Evolutionary conservation across 2,113 vertebrate genomes (phyloP).

Genomic region (Melanerpes aurifrons): DNA sequence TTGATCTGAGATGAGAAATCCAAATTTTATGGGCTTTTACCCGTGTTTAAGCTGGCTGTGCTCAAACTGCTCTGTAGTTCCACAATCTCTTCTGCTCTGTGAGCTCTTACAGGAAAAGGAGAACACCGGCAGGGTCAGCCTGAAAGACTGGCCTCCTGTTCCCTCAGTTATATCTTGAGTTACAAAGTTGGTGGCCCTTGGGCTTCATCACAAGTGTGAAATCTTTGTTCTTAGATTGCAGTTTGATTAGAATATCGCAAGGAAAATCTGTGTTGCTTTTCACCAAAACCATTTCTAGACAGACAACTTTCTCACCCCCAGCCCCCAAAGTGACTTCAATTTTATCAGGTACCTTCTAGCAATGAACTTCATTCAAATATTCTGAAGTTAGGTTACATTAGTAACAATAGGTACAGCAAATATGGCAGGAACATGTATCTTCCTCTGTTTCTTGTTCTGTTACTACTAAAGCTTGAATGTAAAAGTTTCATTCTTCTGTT

Average conservation of each 20-base stretch:
- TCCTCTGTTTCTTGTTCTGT: neutral
- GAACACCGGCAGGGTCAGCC: neutral
- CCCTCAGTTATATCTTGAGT: neutral
- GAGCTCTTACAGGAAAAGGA: neutral
- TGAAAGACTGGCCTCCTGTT: neutral
- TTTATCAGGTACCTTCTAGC: neutral
- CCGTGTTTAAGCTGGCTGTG: neutral
- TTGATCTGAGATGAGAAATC: slow-evolving; percentile 24
- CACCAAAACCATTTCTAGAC: neutral
- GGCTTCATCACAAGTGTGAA: neutral
- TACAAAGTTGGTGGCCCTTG: neutral
- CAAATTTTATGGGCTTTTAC: neutral
- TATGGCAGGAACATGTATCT: neutral
- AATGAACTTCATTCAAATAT: neutral
- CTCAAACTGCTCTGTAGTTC: neutral
- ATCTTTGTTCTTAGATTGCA: neutral
- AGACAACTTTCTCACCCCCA: neutral
- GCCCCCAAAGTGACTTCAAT: neutral
- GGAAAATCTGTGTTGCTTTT: neutral
- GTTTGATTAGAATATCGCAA: neutral
- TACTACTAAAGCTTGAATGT: neutral
- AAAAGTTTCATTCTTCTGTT: neutral
- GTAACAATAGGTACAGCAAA: neutral
- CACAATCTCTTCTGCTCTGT: neutral
- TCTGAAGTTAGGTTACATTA: neutral